Percentiles rank a stretch among this genome's conserved stretches.
These are phyloP conservation scores for Hiodon alosoides DNA, from an alignment of 2,113 vertebrate genomes.

Conservation along the genomic window DNA sequence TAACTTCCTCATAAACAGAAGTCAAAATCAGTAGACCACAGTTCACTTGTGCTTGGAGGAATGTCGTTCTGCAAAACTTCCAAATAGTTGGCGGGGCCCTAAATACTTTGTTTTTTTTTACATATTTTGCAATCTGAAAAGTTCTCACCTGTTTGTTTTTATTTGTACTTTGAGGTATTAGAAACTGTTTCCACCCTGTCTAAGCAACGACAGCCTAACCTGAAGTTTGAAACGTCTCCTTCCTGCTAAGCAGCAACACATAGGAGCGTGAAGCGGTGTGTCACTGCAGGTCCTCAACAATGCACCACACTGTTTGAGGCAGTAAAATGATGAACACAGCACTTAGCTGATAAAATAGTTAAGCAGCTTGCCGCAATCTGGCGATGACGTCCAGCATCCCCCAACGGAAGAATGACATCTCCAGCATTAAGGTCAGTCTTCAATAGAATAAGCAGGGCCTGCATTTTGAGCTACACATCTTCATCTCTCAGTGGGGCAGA, in stretches of 20 bases:
- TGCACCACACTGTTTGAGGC: too few species aligned
- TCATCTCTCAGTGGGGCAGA: too few species aligned
- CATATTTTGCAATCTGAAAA: not conserved
- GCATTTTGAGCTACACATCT: too few species aligned
- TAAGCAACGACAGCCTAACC: not conserved
- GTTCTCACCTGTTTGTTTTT: constrained; percentile 5
- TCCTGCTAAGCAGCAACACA: too few species aligned
- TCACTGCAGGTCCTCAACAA: too few species aligned
- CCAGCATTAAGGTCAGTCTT: too few species aligned
- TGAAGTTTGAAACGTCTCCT: not conserved
- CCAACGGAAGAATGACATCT: too few species aligned
- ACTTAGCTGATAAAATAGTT: too few species aligned
- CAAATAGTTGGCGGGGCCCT: not conserved
- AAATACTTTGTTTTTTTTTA: constrained; percentile 1
- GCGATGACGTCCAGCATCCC: not conserved
- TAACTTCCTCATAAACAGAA: not conserved
- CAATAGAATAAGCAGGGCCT: too few species aligned
- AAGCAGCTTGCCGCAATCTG: not conserved
- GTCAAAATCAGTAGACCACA: not conserved
- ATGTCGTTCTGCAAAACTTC: not conserved
- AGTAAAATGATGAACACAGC: too few species aligned
- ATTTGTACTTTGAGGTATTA: not conserved
- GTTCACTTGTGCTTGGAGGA: not conserved
- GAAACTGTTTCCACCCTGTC: not conserved
- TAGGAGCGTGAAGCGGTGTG: too few species aligned